A percentile compares a stretch with the other conserved stretches of the same genome.
phyloP scores from a whole-genome alignment of 2,113 vertebrate species.

The Pitta sordida region DNA sequence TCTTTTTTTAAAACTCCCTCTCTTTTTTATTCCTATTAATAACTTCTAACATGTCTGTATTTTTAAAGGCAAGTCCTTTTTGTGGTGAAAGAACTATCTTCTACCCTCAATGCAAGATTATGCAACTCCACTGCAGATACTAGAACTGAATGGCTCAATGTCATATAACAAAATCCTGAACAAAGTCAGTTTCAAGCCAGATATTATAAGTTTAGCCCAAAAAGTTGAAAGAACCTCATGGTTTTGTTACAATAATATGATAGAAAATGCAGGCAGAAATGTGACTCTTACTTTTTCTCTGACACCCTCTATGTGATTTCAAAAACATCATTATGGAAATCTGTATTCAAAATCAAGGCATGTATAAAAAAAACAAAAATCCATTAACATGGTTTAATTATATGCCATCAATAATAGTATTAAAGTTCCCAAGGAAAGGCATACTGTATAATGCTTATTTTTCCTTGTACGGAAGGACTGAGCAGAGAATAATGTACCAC shows the following conservation, averaged over 20 bases:
- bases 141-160: not conserved
- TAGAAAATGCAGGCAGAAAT: not conserved
- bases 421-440: not conserved
- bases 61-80: not conserved
- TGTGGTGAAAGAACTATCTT: not conserved
- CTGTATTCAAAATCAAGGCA: not conserved
- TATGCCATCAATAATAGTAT: not conserved
- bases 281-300: not conserved
- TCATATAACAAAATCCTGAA: not conserved
- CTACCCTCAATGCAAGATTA: not conserved
- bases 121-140: not conserved
- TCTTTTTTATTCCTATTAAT: not conserved
- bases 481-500: not conserved
- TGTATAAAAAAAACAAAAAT: not conserved
- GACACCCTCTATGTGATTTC: not conserved
- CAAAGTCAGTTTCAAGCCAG: not conserved
- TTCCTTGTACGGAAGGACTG: not conserved
- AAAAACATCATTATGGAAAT: not conserved
- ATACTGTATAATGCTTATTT: not conserved
- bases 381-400: not conserved
- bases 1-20: accelerated
- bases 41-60: not conserved
- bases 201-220: not conserved
- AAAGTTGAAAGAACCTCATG: not conserved
- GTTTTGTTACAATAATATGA: not conserved